These are phyloP conservation scores for Microchirus variegatus DNA, from an alignment of 2,797 vertebrate genomes.

Conservation along the genomic window DNA sequence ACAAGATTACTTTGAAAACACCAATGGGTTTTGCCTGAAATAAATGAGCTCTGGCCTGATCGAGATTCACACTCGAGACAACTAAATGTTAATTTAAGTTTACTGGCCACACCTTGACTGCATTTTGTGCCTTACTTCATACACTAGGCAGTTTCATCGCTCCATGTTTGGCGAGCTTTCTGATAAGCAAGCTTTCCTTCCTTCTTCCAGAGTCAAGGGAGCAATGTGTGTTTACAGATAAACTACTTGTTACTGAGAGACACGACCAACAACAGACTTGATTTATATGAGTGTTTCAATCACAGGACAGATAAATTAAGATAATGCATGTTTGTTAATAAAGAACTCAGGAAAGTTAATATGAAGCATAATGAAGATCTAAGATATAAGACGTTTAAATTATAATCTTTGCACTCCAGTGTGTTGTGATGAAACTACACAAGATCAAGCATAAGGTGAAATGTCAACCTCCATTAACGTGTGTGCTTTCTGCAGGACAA, in stretches of 20 bases:
- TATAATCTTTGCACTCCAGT: background rate
- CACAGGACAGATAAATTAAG: too few species aligned
- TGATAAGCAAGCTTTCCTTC: conserved; percentile 84
- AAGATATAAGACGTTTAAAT: conserved; percentile 7
- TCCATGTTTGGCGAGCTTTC: conserved; percentile 80
- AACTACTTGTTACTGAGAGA: conserved; percentile 52
- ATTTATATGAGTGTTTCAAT: conserved; percentile 8
- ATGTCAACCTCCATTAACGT: conserved; percentile 55
- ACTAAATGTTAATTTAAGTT: conserved; percentile 3
- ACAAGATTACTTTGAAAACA: too few species aligned
- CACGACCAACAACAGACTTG: background rate
- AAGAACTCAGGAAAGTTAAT: background rate
- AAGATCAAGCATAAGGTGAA: conserved; percentile 52
- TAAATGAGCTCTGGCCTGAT: too few species aligned
- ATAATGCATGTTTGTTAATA: too few species aligned
- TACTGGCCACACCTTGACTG: conserved; percentile 44
- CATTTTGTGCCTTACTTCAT: conserved; percentile 69
- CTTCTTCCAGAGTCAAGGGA: conserved; percentile 65
- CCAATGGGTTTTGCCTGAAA: too few species aligned
- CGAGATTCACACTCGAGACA: too few species aligned
- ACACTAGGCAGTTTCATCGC: conserved; percentile 75
- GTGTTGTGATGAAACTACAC: conserved; percentile 14
- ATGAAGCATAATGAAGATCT: conserved; percentile 7
- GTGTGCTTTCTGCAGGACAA: conserved; percentile 16
- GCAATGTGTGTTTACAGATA: conserved; percentile 74